Base-by-base conservation (phyloP, 2,113 vertebrate species). In the Chaenogobius annularis region DNA sequence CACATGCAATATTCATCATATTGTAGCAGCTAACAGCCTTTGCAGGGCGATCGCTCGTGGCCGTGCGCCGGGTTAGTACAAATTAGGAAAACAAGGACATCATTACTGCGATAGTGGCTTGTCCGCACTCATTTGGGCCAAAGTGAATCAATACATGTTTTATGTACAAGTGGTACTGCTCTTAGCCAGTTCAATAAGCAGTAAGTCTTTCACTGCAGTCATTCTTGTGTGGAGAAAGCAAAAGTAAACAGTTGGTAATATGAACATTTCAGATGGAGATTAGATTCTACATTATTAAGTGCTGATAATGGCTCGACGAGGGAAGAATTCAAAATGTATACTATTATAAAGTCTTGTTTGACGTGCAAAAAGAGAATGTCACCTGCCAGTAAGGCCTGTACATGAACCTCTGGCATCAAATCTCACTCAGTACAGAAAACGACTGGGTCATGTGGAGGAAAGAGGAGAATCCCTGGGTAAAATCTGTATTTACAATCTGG, bases 1-100 rank as follows among this genome's bases (percentile, higher is more conserved):
- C 48, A 48, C 75, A 80, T 79, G 77, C 74, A 86, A 82, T 84
- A 78, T 82, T 83, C 73, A 86, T 85, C 77, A 79, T 69, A 23
- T 68, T 77, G 20, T 69, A 65, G n/a, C 58, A 47, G 74, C 65
- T 62, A 56, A 47, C 61, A 11, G 68, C 61, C 64, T 73, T 80
- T 71, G 59, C 62, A 72, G 59, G 73, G 65, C 46, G 20, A 46
- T 68, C 67, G 23, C 40, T 47, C 75, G 56, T 73, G 71, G 68
- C 65, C 35, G 40, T 20, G 40, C 66, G 52, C 70, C 65, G 48
- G 15, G 22, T 54, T 15, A 62, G 31, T 47, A 52, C 61, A 72
- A 75, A 82, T 81, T 72, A 80, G 55, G 50, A 72, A 61, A 75
- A 68, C 72, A 80, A 26, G 66, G 48, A 72, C 66, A 26, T 79